phyloP scores from a whole-genome alignment of 2,888 invertebrate genomes.

The Sphaerophoria taeniata region DNA sequence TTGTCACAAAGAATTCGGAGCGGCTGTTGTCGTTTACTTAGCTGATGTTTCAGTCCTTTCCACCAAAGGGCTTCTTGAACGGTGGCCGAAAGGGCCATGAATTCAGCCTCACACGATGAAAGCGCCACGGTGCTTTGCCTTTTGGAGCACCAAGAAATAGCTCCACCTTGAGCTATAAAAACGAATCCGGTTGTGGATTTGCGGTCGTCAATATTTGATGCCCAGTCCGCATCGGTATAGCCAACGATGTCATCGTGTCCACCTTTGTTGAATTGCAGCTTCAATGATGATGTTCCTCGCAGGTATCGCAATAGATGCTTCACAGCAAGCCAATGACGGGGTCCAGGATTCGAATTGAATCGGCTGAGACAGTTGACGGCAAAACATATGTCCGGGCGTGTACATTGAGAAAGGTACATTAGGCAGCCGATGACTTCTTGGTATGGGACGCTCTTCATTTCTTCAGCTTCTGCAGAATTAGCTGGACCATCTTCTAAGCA shows the following conservation, averaged over 20 bases:
- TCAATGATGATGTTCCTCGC: slow-evolving; percentile 13
- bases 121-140: no score
- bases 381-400: slow-evolving; percentile 18
- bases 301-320: slow-evolving; percentile 17
- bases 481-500: slow-evolving; percentile 12
- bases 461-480: slow-evolving; percentile 17
- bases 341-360: slow-evolving; percentile 15
- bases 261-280: slow-evolving; percentile 16
- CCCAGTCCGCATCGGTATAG: slow-evolving; percentile 40
- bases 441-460: slow-evolving; percentile 42
- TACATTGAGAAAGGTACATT: slow-evolving; percentile 40
- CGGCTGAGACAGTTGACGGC: slow-evolving; percentile 49
- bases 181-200: background rate
- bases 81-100: no score
- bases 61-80: no score
- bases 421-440: slow-evolving; percentile 48
- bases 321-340: slow-evolving; percentile 38
- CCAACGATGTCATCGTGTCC: slow-evolving; percentile 16
- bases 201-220: slow-evolving; percentile 1
- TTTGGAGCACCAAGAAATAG: no score
- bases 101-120: no score
- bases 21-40: slow-evolving; percentile 14
- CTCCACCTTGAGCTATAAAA: background rate
- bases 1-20: slow-evolving; percentile 4
- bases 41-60: slow-evolving; percentile 4